phyloP scores from a whole-genome alignment of 1,140 invertebrate species.

The Zaprionus capensis region DNA sequence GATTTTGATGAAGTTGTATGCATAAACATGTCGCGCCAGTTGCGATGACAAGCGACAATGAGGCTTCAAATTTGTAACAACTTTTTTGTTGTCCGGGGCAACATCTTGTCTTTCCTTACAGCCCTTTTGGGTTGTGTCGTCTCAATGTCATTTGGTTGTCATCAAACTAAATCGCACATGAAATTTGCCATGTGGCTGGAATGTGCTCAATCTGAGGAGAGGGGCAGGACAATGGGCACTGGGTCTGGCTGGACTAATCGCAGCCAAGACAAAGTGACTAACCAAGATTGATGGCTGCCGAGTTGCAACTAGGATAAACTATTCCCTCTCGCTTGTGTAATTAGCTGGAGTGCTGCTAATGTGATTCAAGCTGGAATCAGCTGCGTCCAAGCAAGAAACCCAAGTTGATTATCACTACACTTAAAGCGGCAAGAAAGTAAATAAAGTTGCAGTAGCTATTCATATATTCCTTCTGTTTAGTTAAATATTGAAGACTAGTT shows the following conservation, averaged over 20 bases:
- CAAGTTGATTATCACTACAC: neutral
- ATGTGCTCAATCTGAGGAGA: neutral
- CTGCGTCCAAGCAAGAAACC: neutral
- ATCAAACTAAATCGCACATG: conserved; percentile 47
- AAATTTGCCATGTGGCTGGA: conserved; percentile 36
- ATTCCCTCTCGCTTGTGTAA: conserved; percentile 13
- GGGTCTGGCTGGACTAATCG: conserved; percentile 14
- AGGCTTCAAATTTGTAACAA: conserved; percentile 68
- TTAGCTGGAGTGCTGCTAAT: conserved; percentile 5
- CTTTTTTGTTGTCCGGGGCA: conserved; percentile 53
- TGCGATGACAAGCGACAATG: conserved; percentile 80
- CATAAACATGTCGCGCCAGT: conserved; percentile 80
- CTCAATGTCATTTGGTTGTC: conserved; percentile 43
- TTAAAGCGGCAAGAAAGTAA: neutral
- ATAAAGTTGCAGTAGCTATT: neutral
- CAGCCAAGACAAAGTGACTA: conserved; percentile 40
- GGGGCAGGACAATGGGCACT: neutral
- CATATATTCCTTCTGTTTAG: neutral
- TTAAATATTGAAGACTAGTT: no score
- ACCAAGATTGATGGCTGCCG: conserved; percentile 67
- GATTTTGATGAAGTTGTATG: conserved; percentile 82
- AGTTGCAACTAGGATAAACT: conserved; percentile 9
- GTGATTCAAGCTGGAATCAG: neutral
- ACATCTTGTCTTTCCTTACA: conserved; percentile 55
- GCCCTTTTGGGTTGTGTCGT: conserved; percentile 22